A percentile compares a stretch with the other conserved stretches of the same genome.
Conservation (phyloP, 1,140 invertebrate species). For the Drosophila grimshawi region DNA sequence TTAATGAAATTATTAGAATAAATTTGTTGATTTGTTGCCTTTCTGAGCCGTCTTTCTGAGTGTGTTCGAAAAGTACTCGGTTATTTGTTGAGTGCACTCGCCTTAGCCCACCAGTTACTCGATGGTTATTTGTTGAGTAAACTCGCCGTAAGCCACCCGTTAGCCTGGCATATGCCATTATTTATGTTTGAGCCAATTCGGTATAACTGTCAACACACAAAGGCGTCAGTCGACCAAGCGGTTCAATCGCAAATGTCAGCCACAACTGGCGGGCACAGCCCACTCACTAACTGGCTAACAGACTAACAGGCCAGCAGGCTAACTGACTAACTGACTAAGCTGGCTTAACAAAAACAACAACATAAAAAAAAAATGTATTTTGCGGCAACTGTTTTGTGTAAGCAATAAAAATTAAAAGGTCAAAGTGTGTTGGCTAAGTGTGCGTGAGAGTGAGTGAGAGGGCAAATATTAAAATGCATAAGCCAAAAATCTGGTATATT, state of each 20-base stretch:
- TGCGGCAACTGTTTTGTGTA: constrained; percentile 43
- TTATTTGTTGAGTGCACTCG: too few species aligned
- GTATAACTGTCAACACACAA: constrained; percentile 10
- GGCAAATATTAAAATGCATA: not conserved
- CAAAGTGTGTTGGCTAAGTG: constrained; percentile 39
- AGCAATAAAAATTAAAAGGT: constrained; percentile 52
- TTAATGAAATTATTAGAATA: too few species aligned
- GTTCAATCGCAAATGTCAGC: constrained; percentile 44
- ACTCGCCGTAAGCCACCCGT: too few species aligned
- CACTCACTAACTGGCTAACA: constrained; percentile 13
- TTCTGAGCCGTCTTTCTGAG: too few species aligned
- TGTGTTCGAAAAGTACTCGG: too few species aligned
- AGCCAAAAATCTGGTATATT: not conserved
- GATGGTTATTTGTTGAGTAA: too few species aligned
- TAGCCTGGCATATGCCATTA: not conserved
- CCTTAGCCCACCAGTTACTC: too few species aligned
- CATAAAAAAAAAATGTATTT: constrained; percentile 18
- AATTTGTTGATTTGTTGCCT: too few species aligned
- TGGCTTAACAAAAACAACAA: constrained; percentile 33
- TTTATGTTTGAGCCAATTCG: not conserved
- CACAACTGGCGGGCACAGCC: constrained; percentile 33
- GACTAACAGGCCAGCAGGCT: constrained; percentile 6
- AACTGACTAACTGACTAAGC: constrained; percentile 43
- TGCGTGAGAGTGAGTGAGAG: not conserved
- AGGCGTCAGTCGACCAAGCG: constrained; percentile 21